Base-by-base conservation (phyloP, 2,113 vertebrate species). In the Hypocryptadius cinnamomeus region DNA sequence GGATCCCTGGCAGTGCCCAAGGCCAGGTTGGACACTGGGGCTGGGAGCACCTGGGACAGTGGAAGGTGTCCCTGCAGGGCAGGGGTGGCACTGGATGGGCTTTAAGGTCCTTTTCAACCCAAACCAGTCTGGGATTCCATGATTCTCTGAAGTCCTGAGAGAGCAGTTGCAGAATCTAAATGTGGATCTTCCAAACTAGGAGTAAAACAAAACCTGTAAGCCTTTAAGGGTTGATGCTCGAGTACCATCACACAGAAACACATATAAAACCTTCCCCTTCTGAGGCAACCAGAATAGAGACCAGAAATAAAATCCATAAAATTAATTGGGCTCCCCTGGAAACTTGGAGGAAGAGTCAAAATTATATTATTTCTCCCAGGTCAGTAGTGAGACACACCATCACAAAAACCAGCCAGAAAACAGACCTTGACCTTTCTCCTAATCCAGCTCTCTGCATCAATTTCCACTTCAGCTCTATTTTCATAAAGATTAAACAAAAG, bases 1-100 rank as follows among this genome's bases (percentile, higher is more conserved):
- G 69, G 19, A 79, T 39, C 64, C 84, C 65, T 70, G 84, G 84
- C 30, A 87, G 40, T 79, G 64, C 7, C 73, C 73, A 79, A 79
- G 64, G 56, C 28, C 64, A 70, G 84, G n/a, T 1, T 87, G 84
- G 72, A 15, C 37, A 25, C 1, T 51, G 79, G 54, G 72, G 60
- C 60, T 74, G 3, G 3, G 64, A 69, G 64, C 54, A 53, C 84
- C 40, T 87, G 73, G 73, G 10, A 35, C 39, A 33, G 27, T 50
- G 85, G 35, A 0, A 80, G 27, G 37, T 16, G 68, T 28, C 59
- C 85, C 85, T 78, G 33, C 73, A 61, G 15, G 72, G 63, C 45
- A 1, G 53, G 42, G 42, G 8, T 19, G 30, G 50, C 0, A 5
- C 4, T 19, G 23, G 31, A 0, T 44, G 76, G 1, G 3, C 0